Percentiles rank a stretch among this genome's conserved stretches.
Evolutionary conservation across 2,797 vertebrate species (phyloP).

Genomic region (Bradypodion ventrale): DNA sequence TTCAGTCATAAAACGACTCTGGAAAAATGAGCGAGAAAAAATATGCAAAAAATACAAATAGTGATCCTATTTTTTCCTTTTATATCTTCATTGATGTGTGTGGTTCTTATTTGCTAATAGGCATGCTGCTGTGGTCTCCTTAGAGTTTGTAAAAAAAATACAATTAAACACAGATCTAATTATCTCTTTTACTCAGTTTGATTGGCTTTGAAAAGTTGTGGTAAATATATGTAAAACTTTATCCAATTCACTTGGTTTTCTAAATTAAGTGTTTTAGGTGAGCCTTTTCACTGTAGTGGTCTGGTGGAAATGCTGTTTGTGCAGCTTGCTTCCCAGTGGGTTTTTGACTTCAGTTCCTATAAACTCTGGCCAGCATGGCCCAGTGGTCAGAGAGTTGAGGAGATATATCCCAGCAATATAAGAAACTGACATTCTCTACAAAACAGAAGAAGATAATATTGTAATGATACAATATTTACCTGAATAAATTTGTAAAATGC

Average conservation of each 20-base stretch:
- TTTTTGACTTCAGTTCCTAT: background rate
- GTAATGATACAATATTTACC: background rate
- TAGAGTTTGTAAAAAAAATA: slow-evolving; percentile 74
- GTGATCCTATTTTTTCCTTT: slow-evolving; percentile 62
- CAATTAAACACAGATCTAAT: slow-evolving; percentile 83
- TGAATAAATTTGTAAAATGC: background rate
- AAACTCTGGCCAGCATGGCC: background rate
- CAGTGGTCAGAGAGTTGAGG: background rate
- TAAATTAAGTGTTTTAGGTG: slow-evolving; percentile 77
- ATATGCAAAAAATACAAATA: too few species aligned
- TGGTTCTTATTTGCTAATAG: slow-evolving; percentile 77
- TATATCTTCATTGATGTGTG: slow-evolving; percentile 70
- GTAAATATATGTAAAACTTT: slow-evolving; percentile 72
- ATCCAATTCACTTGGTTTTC: slow-evolving; percentile 75
- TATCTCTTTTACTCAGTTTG: slow-evolving; percentile 82
- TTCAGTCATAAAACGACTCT: slow-evolving; percentile 76
- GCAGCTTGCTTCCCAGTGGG: background rate
- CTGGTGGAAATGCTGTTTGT: background rate
- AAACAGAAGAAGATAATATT: background rate
- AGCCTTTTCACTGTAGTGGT: slow-evolving; percentile 30
- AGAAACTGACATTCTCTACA: background rate
- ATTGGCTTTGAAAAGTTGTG: slow-evolving; percentile 78
- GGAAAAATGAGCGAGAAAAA: slow-evolving; percentile 52
- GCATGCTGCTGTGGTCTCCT: slow-evolving; percentile 76
- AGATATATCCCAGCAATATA: background rate